Base-by-base conservation (phyloP, 1,140 invertebrate species). In the Leptopilina clavipes region DNA sequence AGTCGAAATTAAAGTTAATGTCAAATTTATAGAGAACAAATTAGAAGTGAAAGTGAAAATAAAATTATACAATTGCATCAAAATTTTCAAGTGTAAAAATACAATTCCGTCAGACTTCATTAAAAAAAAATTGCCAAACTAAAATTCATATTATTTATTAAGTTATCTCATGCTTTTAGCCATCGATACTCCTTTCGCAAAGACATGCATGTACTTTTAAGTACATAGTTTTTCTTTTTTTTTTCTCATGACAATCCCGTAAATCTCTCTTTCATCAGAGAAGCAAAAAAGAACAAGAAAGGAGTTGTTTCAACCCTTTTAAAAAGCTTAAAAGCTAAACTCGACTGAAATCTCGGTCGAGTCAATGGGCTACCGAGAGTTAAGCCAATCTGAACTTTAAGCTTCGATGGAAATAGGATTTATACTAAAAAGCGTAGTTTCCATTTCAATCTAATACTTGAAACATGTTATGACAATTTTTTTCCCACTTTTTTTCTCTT, bases 361-460 rank as follows among this genome's bases (percentile, higher is more conserved):
- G 22, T 65, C 59, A 65, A 65, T 65, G 59, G 59, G 59, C 59
- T 65, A 31, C 59, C 59, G 59, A 25, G 59, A 65, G 25, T 65
- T 65, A 65, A 65, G 59, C 59, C 25, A 65, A 65, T 65, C 59
- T 65, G 59, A 65, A 65, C 25, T 65, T 31, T 65, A 65, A 65
- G 59, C 59, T 65, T 65, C 25, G 25, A 65, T 65, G 25, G 59
- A 65, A 65, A 31, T 31, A 25, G 59, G 59, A 37, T 65, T 65
- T 65, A 65, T 65, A 31, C 59, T 22, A n/a, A 31, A 40, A 65
- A 65, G 59, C 59, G 14, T 14, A 65, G 59, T 65, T 31, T 65
- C 14, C 25, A 65, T 65, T 65, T 65, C 59, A 65, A 65, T 65
- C 59, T n/a, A 31, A 37, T n/a, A 65, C 14, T 8, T 65, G 11